These are phyloP conservation scores for crab-eating macaque (Macaca fascicularis) DNA, from an alignment of 2,113 vertebrate species.

Conservation along the genomic window DNA sequence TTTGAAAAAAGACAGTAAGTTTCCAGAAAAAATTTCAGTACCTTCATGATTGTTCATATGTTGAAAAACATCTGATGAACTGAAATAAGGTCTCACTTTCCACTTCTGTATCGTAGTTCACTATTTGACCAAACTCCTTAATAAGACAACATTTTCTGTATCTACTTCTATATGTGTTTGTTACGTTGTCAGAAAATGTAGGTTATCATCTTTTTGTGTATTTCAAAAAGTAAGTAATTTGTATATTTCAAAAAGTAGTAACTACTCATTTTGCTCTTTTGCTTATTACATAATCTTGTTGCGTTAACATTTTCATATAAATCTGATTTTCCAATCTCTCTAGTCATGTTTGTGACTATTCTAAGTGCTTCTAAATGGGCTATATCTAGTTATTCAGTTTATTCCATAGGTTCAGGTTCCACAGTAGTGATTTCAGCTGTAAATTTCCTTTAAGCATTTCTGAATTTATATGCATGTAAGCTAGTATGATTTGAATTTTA, in stretches of 20 bases:
- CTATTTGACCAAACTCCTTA: not conserved
- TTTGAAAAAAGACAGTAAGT: not conserved
- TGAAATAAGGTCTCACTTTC: not conserved
- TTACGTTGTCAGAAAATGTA: not conserved
- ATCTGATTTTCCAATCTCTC: not conserved
- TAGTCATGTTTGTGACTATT: not conserved
- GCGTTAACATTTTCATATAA: not conserved
- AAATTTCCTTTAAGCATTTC: not conserved
- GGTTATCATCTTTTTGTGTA: not conserved
- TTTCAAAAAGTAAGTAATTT: not conserved
- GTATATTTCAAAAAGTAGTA: too few species aligned
- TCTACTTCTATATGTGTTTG: not conserved
- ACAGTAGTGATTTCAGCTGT: constrained; percentile 2
- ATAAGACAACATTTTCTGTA: not conserved
- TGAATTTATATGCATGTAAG: not conserved
- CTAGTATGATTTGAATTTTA: not conserved
- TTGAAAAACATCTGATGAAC: constrained; percentile 20
- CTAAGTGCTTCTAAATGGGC: not conserved
- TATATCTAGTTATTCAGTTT: not conserved
- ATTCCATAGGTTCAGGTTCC: constrained; percentile 23
- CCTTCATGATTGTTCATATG: not conserved
- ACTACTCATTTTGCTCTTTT: not conserved
- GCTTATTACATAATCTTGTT: not conserved
- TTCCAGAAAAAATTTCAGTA: not conserved
- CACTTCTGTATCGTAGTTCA: not conserved